These are phyloP conservation scores for Saguinus imperator DNA, from an alignment of 2,113 vertebrate genomes.

Conservation along the genomic window DNA sequence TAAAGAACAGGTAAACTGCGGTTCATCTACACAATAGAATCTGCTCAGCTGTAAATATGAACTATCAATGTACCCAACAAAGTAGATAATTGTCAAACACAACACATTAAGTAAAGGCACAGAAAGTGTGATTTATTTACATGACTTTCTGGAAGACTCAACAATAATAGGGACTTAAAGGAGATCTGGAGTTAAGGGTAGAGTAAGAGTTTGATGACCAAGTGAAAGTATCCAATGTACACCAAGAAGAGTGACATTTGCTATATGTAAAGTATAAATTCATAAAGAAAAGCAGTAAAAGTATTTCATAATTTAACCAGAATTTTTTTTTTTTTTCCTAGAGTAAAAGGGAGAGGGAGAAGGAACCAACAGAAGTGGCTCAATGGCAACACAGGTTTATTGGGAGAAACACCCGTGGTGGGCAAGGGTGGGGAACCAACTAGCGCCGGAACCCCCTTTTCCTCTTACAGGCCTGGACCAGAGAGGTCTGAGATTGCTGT, in stretches of 20 bases:
- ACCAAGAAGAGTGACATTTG: not conserved
- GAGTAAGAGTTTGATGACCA: not conserved
- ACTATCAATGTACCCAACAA: not conserved
- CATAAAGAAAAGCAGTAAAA: not conserved
- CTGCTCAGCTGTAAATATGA: not conserved
- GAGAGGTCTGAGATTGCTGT: too few relatives aligned
- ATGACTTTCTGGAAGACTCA: not conserved
- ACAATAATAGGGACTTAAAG: too few relatives aligned
- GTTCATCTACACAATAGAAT: not conserved
- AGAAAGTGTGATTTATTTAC: not conserved
- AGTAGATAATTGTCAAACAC: not conserved
- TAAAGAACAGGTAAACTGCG: not conserved
- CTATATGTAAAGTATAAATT: not conserved
- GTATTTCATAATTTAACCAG: not conserved
- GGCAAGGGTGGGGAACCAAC: rapidly evolving
- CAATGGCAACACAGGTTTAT: too few relatives aligned
- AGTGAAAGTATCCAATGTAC: not conserved
- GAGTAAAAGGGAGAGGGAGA: too few relatives aligned
- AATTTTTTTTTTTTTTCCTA: too few relatives aligned
- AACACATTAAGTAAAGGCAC: not conserved
- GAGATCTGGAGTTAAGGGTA: not conserved
- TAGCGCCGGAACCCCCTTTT: too few relatives aligned
- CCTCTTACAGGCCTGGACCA: too few relatives aligned
- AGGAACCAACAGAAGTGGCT: too few relatives aligned
- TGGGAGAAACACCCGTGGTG: too few relatives aligned